Evolutionary conservation across 2,113 vertebrate species (phyloP), one percentile per base, ranked within the genome.

Genomic region (Speoplatyrhinus poulsoni): DNA sequence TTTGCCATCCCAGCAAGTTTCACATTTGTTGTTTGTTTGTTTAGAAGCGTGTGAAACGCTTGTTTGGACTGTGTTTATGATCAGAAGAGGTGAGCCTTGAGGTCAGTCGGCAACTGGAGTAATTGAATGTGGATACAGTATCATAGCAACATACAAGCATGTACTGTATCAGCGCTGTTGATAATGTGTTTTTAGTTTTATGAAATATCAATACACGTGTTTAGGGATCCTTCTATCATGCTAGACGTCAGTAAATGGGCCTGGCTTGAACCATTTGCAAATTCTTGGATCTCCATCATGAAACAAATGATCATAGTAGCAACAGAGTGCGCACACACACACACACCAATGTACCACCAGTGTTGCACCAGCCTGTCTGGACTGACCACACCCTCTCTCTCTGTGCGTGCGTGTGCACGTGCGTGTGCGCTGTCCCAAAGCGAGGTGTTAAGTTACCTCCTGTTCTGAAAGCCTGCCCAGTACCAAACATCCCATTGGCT

Each of bases 401-500:
- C 70, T 61, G 36, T 4, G 36, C 4, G 36, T 5, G 36, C 36
- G 5, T 1, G 36, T 5, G 36, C 5, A 8, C 5, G 6, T 5
- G 36, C 5, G 36, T 5, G 36, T 5, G 26, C 36, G 52, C 79
- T 67, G 79, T 76, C 81, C 85, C 81, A 54, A 69, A 78, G 84
- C 80, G 76, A 74, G 79, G 88, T 88, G 83, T 91, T 83, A 57
- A 73, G 83, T 91, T 90, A 85, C 86, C 75, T 71, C 82, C 72
- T 4, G 71, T 75, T 61, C 69, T 80, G 77, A 77, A 86, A 89
- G 76, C 76, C 84, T 90, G 85, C 88, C 82, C 61, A 15, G 80
- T 88, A 83, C 86, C 88, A 89, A 80, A 70, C 64, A 81, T 77
- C 70, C 79, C 82, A 88, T 83, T 83, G 82, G 88, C 81, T 81